Evolutionary conservation across 2,888 invertebrate species (phyloP), one percentile per base, ranked within the genome.

Genomic region (Baronia brevicornis): DNA sequence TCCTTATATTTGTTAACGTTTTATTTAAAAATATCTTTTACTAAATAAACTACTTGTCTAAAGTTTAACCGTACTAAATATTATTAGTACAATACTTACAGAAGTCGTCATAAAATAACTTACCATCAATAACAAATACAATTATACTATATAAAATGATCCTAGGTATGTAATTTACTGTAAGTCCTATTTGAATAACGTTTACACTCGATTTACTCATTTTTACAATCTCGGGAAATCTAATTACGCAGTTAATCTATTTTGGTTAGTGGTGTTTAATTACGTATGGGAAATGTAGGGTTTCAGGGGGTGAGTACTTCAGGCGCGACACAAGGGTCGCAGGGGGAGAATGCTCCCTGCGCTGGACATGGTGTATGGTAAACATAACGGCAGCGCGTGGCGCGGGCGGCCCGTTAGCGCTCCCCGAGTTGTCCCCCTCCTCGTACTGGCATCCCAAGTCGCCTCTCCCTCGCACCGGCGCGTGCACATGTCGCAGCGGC

Each of bases 401-500:
- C 63, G 42, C 29, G 33, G 32, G 34, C 19, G 46, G 45, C 78
- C 78, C 54, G 54, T 54, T 54, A 51, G 35, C 66, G 64, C 62
- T 61, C 72, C 68, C 64, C 77, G 66, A 75, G 78, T 70, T 79
- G 80, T 78, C 78, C 70, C 73, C 71, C 70, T 71, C 66, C 68
- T 62, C 61, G 60, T 61, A 59, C 62, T 62, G 56, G 58, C 68
- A 11, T 9, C 12, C 7, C 20, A 4, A 6, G 18, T 23, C 72
- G 68, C 72, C 69, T 73, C 69, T 71, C 70, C 66, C 69, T 65
- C 60, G 61, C 62, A 61, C 67, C 72, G 69, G 65, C 75, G 69
- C 77, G 79, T 71, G 80, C 82, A 80, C 82, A 80, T 80, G 82
- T 78, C 78, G 79, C 77, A 53, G 42, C 60, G 80, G 80, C 82